These are phyloP conservation scores for Sandelia bainsii DNA, from an alignment of 2,797 vertebrate species.

Conservation along the genomic window DNA sequence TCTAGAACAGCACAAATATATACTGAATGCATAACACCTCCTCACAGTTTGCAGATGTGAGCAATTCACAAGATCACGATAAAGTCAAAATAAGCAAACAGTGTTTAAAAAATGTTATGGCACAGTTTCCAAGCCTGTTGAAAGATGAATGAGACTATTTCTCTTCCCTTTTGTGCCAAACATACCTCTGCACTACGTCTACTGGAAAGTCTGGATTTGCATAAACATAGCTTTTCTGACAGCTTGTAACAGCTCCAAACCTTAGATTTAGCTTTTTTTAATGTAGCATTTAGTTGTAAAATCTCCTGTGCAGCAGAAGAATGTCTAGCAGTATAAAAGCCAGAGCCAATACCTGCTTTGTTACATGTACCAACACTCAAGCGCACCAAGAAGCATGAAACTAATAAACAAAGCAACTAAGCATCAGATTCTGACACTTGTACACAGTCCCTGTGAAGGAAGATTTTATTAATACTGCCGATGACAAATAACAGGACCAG, in stretches of 20 bases:
- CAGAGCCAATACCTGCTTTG: not conserved
- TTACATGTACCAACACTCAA: not conserved
- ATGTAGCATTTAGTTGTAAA: not conserved
- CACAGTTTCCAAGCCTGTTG: constrained; percentile 1
- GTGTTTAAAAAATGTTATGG: not conserved
- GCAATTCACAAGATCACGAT: constrained; percentile 9
- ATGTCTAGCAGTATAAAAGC: not conserved
- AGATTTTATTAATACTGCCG: constrained; percentile 22
- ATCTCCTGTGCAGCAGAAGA: not conserved
- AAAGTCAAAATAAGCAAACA: constrained; percentile 13
- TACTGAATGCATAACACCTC: constrained; percentile 3
- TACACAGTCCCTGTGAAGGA: constrained; percentile 19
- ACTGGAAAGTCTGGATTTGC: constrained; percentile 10
- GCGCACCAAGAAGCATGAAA: not conserved
- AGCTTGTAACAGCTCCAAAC: not conserved
- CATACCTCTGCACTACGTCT: not conserved
- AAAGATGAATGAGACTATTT: not conserved
- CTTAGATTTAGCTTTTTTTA: not conserved
- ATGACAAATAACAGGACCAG: constrained; percentile 31
- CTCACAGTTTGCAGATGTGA: constrained; percentile 27
- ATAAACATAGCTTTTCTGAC: constrained; percentile 4
- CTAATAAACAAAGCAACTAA: constrained; percentile 9
- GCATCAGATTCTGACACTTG: constrained; percentile 5
- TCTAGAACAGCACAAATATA: constrained; percentile 44
- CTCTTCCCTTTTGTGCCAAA: not conserved